Conservation (phyloP, 2,888 invertebrate genomes). For the Ptychoptera contaminata region DNA sequence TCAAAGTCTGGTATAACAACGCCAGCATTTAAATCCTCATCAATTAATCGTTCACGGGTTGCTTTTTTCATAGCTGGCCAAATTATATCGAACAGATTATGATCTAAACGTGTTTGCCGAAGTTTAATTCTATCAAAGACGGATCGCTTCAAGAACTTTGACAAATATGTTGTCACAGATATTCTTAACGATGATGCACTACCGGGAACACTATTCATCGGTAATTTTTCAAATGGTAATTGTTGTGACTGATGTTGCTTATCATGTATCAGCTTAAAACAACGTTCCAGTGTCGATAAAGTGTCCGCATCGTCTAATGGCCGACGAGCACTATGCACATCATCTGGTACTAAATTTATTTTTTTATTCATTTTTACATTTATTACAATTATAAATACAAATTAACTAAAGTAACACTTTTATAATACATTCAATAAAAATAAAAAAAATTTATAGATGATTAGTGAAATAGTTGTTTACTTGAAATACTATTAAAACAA, state of each 20-base stretch:
- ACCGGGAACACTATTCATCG: constrained; percentile 28
- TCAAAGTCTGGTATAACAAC: constrained; percentile 76
- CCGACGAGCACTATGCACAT: constrained; percentile 57
- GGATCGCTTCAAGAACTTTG: constrained; percentile 56
- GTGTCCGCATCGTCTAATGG: constrained; percentile 52
- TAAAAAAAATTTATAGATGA: too few species aligned
- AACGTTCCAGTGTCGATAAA: constrained; percentile 56
- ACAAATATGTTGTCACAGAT: constrained; percentile 41
- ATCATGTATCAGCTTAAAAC: constrained; percentile 52
- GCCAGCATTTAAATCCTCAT: constrained; percentile 58
- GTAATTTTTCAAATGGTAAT: background rate
- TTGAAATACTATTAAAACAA: too few species aligned
- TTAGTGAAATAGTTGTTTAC: too few species aligned
- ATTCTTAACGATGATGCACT: constrained; percentile 42
- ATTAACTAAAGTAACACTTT: background rate
- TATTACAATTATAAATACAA: background rate
- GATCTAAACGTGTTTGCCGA: constrained; percentile 66
- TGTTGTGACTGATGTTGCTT: constrained; percentile 5
- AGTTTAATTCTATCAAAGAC: constrained; percentile 59
- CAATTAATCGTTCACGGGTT: constrained; percentile 38
- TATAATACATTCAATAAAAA: background rate
- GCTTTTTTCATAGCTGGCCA: constrained; percentile 78
- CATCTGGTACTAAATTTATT: constrained; percentile 47
- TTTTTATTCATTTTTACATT: background rate
- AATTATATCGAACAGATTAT: constrained; percentile 74